Evolutionary conservation across 2,888 invertebrate species (phyloP), one percentile per base, ranked within the genome.

Genomic region (Drosophila quasianomalipes): DNA sequence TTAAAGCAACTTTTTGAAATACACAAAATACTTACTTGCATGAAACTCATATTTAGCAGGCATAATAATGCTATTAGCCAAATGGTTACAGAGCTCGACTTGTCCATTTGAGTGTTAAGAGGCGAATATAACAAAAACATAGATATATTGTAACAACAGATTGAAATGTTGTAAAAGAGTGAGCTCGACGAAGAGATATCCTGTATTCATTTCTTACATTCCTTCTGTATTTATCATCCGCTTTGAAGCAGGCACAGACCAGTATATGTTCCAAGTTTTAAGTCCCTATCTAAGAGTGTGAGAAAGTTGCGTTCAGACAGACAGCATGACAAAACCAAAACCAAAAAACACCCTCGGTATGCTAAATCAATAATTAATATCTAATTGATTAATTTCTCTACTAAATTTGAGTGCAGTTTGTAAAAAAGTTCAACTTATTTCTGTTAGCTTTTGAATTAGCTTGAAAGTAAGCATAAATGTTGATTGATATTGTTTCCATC

Each of bases 1-100:
- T 16, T 16, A 35, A 49, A 7, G 1, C 3, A 4, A 1, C 0
- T 49, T 28, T 28, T 28, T 14, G 1, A 26, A 26, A 51, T 49
- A 28, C 19, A 28, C 49, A 19, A 4, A 28, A 51, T 35, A 51
- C 53, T 53, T 62, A 71, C 71, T 5, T 44, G 5, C 4, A 41
- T 35, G 44, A 16, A 26, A 10, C 2, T 14, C 7, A n/a, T 39
- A 41, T 61, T 31, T n/a, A 49, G n/a, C 14, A 60, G 30, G 12
- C 19, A 44, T 37, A 37, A 28, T 26, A 49, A 12, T 12, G 10
- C 4, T 7, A 63, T 22, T 4, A 54, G 33, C 14, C 44, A 37
- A 3, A 30, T n/a, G 10, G 28, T 5, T 52, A 28, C 31, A 5
- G 33, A 19, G 16, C 22, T 14, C 35, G 57, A 60, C 58, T 68